Conservation (phyloP, 2,888 invertebrate species). For the Chouioia cunea region DNA sequence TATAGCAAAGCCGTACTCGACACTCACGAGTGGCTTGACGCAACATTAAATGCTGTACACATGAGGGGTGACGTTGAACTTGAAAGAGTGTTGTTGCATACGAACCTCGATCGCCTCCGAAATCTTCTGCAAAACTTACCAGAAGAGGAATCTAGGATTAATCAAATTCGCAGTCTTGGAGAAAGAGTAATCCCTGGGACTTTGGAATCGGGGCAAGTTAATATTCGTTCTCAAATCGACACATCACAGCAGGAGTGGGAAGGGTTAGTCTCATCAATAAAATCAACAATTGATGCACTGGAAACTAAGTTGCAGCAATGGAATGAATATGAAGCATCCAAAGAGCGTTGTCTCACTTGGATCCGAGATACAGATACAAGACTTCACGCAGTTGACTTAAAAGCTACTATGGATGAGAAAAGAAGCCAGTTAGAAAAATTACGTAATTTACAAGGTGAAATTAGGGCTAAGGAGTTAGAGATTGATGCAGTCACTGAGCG, state of each 20-base stretch:
- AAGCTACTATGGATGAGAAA: conserved; percentile 85
- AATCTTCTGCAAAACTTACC: conserved; percentile 83
- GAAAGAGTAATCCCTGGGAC: conserved; percentile 93
- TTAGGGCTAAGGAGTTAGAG: conserved; percentile 90
- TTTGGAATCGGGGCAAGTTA: conserved; percentile 83
- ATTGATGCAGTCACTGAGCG: conserved; percentile 93
- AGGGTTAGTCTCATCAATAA: conserved; percentile 80
- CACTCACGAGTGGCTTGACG: conserved; percentile 88
- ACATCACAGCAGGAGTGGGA: conserved; percentile 93
- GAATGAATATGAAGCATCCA: conserved; percentile 90
- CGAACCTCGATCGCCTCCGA: conserved; percentile 85
- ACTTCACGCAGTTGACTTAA: conserved; percentile 88
- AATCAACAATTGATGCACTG: conserved; percentile 82
- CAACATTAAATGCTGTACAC: conserved; percentile 84
- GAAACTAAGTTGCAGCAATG: conserved; percentile 90
- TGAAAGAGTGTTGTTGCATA: conserved; percentile 86
- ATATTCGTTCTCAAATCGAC: conserved; percentile 89
- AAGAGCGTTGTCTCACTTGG: conserved; percentile 89
- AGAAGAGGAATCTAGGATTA: conserved; percentile 88
- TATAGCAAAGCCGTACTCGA: conserved; percentile 90
- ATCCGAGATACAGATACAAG: conserved; percentile 89
- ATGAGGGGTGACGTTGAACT: conserved; percentile 87
- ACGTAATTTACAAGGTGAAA: conserved; percentile 86
- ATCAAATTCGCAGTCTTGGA: conserved; percentile 84
- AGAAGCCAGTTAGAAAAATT: conserved; percentile 86